Evolutionary conservation across 1,140 invertebrate species (phyloP).

Genomic region (Bombus confusus): DNA sequence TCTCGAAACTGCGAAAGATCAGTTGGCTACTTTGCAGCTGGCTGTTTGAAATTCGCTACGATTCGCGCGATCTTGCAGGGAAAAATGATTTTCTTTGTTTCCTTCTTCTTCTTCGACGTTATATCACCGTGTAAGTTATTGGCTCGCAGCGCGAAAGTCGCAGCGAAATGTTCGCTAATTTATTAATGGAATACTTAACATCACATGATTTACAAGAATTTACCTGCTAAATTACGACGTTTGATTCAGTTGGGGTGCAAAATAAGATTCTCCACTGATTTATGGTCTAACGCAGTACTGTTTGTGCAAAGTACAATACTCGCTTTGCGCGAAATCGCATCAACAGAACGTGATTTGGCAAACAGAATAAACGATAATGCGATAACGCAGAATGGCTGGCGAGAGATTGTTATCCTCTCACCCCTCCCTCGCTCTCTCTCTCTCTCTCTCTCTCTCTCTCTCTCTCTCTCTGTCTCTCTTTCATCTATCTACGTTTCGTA

Average conservation of each 20-base stretch:
- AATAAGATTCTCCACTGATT: background rate
- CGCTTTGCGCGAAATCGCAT: background rate
- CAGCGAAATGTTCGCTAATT: background rate
- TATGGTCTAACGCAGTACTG: background rate
- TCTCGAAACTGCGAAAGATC: background rate
- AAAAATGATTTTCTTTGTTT: background rate
- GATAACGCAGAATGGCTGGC: too few species aligned
- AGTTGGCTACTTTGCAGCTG: too few species aligned
- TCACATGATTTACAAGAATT: background rate
- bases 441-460: too few species aligned
- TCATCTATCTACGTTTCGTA: too few species aligned
- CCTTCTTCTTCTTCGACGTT: background rate
- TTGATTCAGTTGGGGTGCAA: background rate
- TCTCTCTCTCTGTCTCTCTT: too few species aligned
- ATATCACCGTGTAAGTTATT: background rate
- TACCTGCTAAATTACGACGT: background rate
- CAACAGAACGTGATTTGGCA: background rate
- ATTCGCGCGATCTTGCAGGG: background rate
- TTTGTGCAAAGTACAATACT: background rate
- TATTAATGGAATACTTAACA: background rate
- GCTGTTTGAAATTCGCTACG: background rate
- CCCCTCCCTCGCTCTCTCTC: too few species aligned
- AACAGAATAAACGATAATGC: background rate
- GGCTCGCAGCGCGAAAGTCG: background rate
- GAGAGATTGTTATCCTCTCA: background rate